These are phyloP conservation scores for Macrocentrus cingulum DNA, from an alignment of 1,140 invertebrate species.

Conservation along the genomic window DNA sequence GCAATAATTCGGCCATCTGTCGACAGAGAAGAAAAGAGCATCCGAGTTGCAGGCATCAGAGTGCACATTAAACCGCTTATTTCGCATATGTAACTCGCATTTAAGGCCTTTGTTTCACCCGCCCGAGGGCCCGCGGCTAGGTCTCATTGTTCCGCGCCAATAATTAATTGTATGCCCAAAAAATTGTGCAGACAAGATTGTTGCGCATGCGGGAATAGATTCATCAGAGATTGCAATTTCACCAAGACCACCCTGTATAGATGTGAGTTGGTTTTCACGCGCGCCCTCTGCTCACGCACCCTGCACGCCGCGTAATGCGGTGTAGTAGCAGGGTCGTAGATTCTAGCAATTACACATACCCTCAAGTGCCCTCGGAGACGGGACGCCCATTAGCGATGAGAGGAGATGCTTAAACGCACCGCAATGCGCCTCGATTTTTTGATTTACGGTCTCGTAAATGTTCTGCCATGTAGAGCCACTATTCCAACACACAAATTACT, in stretches of 20 bases:
- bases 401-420: slow-evolving; percentile 42
- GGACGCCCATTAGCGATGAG: slow-evolving; percentile 55
- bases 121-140: no score
- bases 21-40: slow-evolving; percentile 45
- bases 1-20: slow-evolving; percentile 51
- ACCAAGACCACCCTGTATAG: slow-evolving; percentile 46
- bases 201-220: neutral
- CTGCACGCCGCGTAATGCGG: slow-evolving; percentile 46
- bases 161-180: no score
- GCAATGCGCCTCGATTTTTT: slow-evolving; percentile 41
- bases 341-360: slow-evolving; percentile 59
- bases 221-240: slow-evolving; percentile 21
- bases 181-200: no score
- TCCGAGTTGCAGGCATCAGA: no score
- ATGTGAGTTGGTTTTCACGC: slow-evolving; percentile 16
- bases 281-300: slow-evolving; percentile 32
- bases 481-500: neutral
- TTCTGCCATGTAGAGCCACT: neutral
- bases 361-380: slow-evolving; percentile 53
- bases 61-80: slow-evolving; percentile 32
- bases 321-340: slow-evolving; percentile 54
- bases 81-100: slow-evolving; percentile 54
- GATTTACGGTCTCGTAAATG: slow-evolving; percentile 10
- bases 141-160: no score
- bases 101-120: slow-evolving; percentile 47